Evolutionary conservation across 30 jellyfish, hydroid and myxozoan species (phyloP), one percentile per base, ranked within the genome.

Genomic region (Turritopsis dohrnii): DNA sequence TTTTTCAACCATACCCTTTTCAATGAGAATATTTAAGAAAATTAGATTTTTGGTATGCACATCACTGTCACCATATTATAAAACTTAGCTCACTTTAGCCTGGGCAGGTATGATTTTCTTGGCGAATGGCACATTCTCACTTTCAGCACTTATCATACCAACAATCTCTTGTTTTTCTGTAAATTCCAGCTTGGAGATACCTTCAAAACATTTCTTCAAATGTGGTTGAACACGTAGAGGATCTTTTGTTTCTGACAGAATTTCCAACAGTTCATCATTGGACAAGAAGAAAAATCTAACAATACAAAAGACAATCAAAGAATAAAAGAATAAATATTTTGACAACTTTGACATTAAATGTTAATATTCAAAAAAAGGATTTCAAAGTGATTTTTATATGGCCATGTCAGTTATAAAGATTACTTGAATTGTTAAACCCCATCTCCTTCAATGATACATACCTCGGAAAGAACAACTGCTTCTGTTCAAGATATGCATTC

Each of bases 141-240:
- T 92, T 72, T 92, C 98, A 31, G 97, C 96, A 88, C 98, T 92
- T 20, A 92, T 92, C 98, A 92, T 92, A 22, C 94, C 96, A 81
- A 85, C 88, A 52, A 93, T 93, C 66, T 91, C 97, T 79, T 91
- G 97, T 19, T 87, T 88, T 28, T 91, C 97, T 8, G 96, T 91
- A 83, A 91, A 91, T 76, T 87, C 90, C 65, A 91, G 85, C 74
- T 84, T 87, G 21, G 97, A 88, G 1, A 91, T 87, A 22, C 97
- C 97, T 80, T 91, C 97, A 87, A 91, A 91, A 52, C 97, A 91
- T 87, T 91, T 91, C 96, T 91, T 91, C 86, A 91, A 91, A 52
- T 91, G 97, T 20, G 97, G 97, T 90, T 91, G 97, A 31, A 91
- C 97, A 41, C 97, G 87, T 83, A 86, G 79, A 9, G 97, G 97